Conservation (phyloP, 2,888 invertebrate genomes). For the Noctua comes region DNA sequence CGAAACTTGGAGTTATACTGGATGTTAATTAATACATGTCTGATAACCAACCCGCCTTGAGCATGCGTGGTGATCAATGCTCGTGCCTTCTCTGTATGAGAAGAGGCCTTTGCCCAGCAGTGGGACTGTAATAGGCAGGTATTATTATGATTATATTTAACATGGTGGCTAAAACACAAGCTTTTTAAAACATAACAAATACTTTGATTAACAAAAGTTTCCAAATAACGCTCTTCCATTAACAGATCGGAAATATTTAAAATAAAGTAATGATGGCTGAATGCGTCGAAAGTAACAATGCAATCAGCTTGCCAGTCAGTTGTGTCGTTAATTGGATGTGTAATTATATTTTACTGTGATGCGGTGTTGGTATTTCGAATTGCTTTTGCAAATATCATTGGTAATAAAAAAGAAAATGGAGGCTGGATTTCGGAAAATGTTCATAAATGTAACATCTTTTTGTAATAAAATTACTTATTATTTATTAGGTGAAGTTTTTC, state of each 20-base stretch:
- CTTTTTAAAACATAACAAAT: background rate
- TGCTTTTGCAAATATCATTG: slow-evolving; percentile 33
- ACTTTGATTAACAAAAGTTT: background rate
- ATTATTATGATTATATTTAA: no score
- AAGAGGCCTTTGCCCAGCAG: no score
- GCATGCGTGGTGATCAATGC: no score
- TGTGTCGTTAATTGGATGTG: slow-evolving; percentile 49
- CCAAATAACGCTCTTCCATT: slow-evolving; percentile 4
- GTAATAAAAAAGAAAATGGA: slow-evolving; percentile 32
- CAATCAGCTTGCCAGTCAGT: slow-evolving; percentile 43
- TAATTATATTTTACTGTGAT: slow-evolving; percentile 56
- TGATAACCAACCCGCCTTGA: no score
- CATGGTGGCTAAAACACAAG: background rate
- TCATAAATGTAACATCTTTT: background rate
- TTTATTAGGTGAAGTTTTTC: background rate
- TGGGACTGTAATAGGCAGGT: no score
- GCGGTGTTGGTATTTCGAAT: slow-evolving; percentile 37
- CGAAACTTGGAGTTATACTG: no score
- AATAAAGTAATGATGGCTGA: slow-evolving; percentile 35
- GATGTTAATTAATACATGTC: no score
- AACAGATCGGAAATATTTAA: slow-evolving; percentile 31
- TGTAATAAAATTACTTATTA: background rate
- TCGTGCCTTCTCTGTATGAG: no score
- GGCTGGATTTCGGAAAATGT: background rate
- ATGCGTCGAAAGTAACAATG: slow-evolving; percentile 44